These are phyloP conservation scores for Diprion similis DNA, from an alignment of 1,140 invertebrate species.

Conservation along the genomic window DNA sequence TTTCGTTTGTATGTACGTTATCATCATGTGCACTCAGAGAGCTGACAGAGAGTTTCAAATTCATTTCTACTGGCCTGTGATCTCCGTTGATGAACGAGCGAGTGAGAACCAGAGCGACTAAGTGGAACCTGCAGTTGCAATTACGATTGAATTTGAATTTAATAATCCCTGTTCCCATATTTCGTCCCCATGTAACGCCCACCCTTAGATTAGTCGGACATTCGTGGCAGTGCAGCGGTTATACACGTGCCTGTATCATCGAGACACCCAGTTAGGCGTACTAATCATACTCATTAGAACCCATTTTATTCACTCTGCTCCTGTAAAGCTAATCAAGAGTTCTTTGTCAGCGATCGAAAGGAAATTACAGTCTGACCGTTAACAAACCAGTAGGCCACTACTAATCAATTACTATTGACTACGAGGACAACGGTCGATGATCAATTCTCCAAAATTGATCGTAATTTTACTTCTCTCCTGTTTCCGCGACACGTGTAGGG, in stretches of 20 bases:
- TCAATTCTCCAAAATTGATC: background rate
- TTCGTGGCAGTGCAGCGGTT: background rate
- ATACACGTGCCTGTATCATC: background rate
- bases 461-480: background rate
- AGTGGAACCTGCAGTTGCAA: background rate
- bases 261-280: background rate
- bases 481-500: background rate
- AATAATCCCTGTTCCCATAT: background rate
- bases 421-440: background rate
- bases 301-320: background rate
- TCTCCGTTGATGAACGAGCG: background rate
- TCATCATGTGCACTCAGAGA: too few relatives aligned
- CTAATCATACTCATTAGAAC: conserved; percentile 3
- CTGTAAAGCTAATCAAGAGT: background rate
- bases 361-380: background rate
- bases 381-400: background rate
- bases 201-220: background rate
- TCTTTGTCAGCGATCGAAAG: background rate
- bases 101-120: background rate
- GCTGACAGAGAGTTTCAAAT: too few relatives aligned
- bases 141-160: conserved; percentile 6
- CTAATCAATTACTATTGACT: background rate
- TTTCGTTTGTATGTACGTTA: too few relatives aligned
- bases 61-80: background rate
- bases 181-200: background rate